These are phyloP conservation scores for Macropus fuliginosus DNA, from an alignment of 2,797 vertebrate genomes.

Conservation along the genomic window DNA sequence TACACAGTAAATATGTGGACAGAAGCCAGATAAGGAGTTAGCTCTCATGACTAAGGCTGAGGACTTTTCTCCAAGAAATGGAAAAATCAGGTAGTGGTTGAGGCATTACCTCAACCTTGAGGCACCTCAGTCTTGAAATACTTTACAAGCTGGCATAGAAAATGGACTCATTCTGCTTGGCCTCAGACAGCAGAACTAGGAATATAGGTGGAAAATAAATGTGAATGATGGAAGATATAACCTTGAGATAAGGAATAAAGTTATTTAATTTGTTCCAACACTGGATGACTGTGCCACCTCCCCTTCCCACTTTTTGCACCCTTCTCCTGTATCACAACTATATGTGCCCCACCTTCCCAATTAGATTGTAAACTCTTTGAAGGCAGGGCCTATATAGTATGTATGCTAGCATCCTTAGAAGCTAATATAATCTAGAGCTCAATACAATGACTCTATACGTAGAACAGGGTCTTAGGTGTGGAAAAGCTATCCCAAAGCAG, in stretches of 20 bases:
- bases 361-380: neutral
- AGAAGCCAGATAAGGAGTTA: neutral
- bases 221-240: neutral
- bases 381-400: neutral
- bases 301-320: neutral
- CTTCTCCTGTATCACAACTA: neutral
- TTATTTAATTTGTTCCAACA: neutral
- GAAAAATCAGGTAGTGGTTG: neutral
- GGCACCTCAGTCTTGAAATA: neutral
- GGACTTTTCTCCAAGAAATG: neutral
- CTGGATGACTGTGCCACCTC: neutral
- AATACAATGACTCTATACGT: neutral
- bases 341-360: neutral
- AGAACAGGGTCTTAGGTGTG: neutral
- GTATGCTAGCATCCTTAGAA: neutral
- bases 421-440: neutral
- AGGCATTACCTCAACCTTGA: neutral
- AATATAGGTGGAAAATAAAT: neutral
- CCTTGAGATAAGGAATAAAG: neutral
- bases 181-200: neutral
- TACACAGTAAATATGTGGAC: neutral
- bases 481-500: neutral
- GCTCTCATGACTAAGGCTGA: neutral
- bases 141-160: neutral
- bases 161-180: neutral